Evolutionary conservation across 1,140 invertebrate species (phyloP).

Genomic region (Dinoponera quadriceps): DNA sequence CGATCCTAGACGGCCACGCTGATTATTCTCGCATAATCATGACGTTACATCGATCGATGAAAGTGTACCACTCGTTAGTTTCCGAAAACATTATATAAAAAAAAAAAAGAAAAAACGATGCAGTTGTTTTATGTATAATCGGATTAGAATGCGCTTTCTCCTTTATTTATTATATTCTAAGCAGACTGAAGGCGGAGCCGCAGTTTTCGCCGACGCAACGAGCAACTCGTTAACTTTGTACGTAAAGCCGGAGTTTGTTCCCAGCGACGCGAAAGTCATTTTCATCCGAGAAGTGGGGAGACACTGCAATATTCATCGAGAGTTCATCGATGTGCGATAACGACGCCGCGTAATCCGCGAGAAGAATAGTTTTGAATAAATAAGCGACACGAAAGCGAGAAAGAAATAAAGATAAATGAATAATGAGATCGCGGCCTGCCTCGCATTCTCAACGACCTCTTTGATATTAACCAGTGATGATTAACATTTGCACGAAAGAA

Average conservation of each 20-base stretch:
- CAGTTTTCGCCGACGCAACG: not conserved
- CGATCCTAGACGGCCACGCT: not conserved
- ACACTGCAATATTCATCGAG: constrained; percentile 41
- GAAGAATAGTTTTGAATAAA: constrained; percentile 58
- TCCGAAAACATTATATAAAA: not conserved
- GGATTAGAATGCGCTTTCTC: not conserved
- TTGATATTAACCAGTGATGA: constrained; percentile 23
- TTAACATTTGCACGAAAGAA: constrained; percentile 42
- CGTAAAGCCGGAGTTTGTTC: constrained; percentile 24
- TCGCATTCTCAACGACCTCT: constrained; percentile 2
- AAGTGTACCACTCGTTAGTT: not conserved
- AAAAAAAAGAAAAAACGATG: not conserved
- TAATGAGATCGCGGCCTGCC: constrained; percentile 6
- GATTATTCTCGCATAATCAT: not conserved
- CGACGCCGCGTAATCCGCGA: constrained; percentile 4
- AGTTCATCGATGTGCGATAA: constrained; percentile 25
- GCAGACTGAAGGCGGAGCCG: not conserved
- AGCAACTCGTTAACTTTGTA: constrained; percentile 8
- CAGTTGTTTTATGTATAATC: not conserved
- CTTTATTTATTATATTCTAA: not conserved
- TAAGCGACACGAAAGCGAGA: constrained; percentile 8
- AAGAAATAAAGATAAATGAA: constrained; percentile 48
- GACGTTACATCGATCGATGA: not conserved
- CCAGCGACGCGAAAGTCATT: constrained; percentile 2
- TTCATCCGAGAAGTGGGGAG: not conserved